Percentiles rank a stretch among this genome's conserved stretches.
phyloP scores from a whole-genome alignment of 2,797 vertebrate species.

The Oryzias sinensis region DNA sequence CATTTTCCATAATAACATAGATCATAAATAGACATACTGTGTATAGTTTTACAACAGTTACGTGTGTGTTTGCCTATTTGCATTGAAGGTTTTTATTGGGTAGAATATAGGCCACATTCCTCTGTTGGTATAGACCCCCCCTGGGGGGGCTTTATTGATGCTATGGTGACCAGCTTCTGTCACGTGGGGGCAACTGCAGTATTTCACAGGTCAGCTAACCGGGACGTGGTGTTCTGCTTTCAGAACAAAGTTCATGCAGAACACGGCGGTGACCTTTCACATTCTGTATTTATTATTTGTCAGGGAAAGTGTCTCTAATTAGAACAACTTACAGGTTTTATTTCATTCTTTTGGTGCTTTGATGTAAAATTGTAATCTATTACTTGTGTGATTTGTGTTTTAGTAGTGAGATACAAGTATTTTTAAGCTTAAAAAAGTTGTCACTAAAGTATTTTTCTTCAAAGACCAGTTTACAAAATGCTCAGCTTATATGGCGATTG shows the following conservation, averaged over 20 bases:
- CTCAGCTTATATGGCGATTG: too few relatives aligned
- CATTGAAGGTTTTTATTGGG: slow-evolving; percentile 3
- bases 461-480: too few relatives aligned
- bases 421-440: too few relatives aligned
- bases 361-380: too few relatives aligned
- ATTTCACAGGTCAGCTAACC: slow-evolving; percentile 34
- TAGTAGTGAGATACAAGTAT: too few relatives aligned
- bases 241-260: not conserved
- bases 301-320: too few relatives aligned
- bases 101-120: slow-evolving; percentile 52
- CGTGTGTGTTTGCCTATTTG: not conserved
- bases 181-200: slow-evolving; percentile 20
- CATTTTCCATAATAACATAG: too few relatives aligned
- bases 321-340: too few relatives aligned
- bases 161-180: slow-evolving; percentile 12
- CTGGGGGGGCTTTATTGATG: slow-evolving; percentile 36
- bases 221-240: slow-evolving; percentile 12
- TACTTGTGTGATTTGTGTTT: too few relatives aligned
- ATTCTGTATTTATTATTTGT: slow-evolving; percentile 1
- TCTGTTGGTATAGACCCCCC: slow-evolving; percentile 28
- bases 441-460: too few relatives aligned
- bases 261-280: not conserved
- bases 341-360: too few relatives aligned
- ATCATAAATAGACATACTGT: too few relatives aligned
- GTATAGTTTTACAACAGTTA: not conserved